A percentile compares a stretch with the other conserved stretches of the same genome.
Conservation (phyloP, 2,797 vertebrate genomes). For the Orestias chungarensis region DNA sequence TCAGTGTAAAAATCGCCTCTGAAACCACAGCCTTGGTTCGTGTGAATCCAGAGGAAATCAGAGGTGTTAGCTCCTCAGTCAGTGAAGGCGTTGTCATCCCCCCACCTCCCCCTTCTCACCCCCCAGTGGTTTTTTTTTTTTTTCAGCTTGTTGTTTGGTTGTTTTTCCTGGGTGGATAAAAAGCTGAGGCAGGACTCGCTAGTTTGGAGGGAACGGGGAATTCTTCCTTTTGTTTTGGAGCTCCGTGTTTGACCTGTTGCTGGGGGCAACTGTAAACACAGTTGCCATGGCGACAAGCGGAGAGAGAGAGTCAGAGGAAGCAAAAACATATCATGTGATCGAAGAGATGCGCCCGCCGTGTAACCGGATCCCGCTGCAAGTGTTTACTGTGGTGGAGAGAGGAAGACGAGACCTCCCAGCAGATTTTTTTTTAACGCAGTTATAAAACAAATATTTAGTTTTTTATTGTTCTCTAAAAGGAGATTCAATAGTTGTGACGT, state of each 20-base stretch:
- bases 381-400: conserved; percentile 58
- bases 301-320: no score
- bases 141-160: conserved; percentile 5
- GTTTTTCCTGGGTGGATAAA: conserved; percentile 44
- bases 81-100: conserved; percentile 18
- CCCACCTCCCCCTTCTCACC: conserved; percentile 1
- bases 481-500: not conserved
- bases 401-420: conserved; percentile 47
- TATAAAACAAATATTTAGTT: conserved; percentile 3
- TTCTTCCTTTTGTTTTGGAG: conserved; percentile 84
- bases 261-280: conserved; percentile 83
- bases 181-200: conserved; percentile 56
- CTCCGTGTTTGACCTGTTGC: conserved; percentile 84
- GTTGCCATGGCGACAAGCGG: conserved; percentile 78
- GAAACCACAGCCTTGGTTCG: conserved; percentile 9
- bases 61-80: conserved; percentile 15
- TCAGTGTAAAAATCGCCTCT: conserved; percentile 22
- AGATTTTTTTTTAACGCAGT: not conserved
- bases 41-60: conserved; percentile 10
- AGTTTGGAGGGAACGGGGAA: conserved; percentile 75
- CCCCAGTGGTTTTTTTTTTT: no score
- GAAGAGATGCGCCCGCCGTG: conserved; percentile 72
- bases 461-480: not conserved
- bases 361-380: conserved; percentile 78
- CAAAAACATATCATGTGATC: conserved; percentile 85